Evolutionary conservation across 1,140 invertebrate genomes (phyloP), one percentile per base, ranked within the genome.

Genomic region (Aphidius ervi): DNA sequence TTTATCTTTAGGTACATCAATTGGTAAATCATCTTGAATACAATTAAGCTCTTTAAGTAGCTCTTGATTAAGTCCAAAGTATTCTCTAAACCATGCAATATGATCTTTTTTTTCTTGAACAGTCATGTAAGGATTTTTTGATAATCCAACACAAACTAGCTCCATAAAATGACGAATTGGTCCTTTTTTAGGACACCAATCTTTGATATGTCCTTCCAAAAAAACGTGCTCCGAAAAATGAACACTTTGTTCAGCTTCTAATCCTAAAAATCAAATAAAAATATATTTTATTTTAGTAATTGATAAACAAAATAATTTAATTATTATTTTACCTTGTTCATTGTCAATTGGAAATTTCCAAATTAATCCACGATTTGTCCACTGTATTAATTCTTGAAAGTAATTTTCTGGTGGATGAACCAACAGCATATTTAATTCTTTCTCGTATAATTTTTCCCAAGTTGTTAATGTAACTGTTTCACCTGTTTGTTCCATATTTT

Each of bases 291-390:
- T 16, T 16, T 49, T 64, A 31, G 43, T 43, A 52, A 53, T 23
- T 40, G 41, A 42, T 54, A 47, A 63, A 52, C 52, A 56, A 40
- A 47, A 63, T 50, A 20, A 64, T 58, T 56, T 54, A 42, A 64
- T 56, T 58, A 58, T 4, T 1, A n/a, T 7, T 23, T 65, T 80
- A 93, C 93, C 96, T 85, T 93, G 89, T 81, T 99, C 96, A 83
- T 99, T 99, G 76, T 99, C 82, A 61, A 99, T 96, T 9, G 97
- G 97, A 76, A 98, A 99, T 56, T 90, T 87, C 97, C 97, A 99
- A 7, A 98, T 68, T 81, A 95, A 97, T 49, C 93, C 94, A 76
- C 95, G 86, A 54, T 97, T 87, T 0, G 97, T 99, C 94, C 94
- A 97, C 53, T 87, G 70, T 58, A 95, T 93, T 86, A 97, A 90